A percentile compares a stretch with the other conserved stretches of the same genome.
Conservation (phyloP, 1,140 invertebrate genomes). For the Drosophila insularis region DNA sequence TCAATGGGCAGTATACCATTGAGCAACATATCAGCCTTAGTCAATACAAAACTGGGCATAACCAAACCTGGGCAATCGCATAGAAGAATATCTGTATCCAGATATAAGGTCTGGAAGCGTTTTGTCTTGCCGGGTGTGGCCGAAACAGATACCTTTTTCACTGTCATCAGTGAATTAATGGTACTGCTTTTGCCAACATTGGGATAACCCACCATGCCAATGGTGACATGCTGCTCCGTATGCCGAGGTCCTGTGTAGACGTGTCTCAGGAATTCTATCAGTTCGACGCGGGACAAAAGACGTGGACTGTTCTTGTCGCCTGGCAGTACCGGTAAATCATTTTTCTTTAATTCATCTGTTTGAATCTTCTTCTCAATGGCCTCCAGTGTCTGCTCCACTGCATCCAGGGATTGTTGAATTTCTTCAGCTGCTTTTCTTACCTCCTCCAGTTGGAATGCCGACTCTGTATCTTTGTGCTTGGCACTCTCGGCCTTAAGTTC, state of each 20-base stretch:
- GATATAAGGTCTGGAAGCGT: constrained; percentile 93
- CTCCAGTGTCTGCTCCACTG: constrained; percentile 83
- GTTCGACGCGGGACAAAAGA: constrained; percentile 85
- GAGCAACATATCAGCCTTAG: constrained; percentile 96
- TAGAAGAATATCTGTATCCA: constrained; percentile 91
- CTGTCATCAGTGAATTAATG: constrained; percentile 95
- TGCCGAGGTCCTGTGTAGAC: constrained; percentile 85
- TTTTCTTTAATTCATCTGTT: constrained; percentile 3
- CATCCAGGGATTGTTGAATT: constrained; percentile 83
- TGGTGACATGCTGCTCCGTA: constrained; percentile 86
- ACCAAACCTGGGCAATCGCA: constrained; percentile 99
- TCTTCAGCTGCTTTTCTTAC: constrained; percentile 82
- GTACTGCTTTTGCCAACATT: constrained; percentile 99
- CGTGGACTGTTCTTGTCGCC: constrained; percentile 83
- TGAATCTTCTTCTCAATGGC: constrained; percentile 81
- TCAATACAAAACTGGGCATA: constrained; percentile 97
- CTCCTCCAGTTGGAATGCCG: constrained; percentile 58
- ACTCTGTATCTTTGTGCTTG: constrained; percentile 53
- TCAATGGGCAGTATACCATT: constrained; percentile 98
- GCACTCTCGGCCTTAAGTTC: constrained; percentile 82
- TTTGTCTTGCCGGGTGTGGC: constrained; percentile 98
- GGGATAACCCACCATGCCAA: constrained; percentile 98
- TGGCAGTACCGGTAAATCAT: constrained; percentile 30
- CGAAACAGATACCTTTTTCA: constrained; percentile 97
- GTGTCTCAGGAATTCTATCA: constrained; percentile 87